Base-by-base conservation (phyloP, 2,113 vertebrate species). In the Gobius niger region DNA sequence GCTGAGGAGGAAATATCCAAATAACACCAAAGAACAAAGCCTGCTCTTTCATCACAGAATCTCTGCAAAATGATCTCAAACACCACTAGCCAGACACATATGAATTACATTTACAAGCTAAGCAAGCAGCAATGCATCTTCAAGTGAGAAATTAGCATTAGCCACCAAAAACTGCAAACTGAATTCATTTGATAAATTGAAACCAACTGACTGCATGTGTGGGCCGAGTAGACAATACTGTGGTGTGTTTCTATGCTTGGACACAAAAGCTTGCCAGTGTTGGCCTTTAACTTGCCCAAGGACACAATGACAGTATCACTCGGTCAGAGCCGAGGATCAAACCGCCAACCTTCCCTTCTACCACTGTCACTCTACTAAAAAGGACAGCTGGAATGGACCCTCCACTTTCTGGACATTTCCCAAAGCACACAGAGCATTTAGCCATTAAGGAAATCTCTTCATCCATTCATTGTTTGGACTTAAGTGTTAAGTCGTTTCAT, bases 401-500 rank as follows among this genome's bases (percentile, higher is more conserved):
- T 8, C 6, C 7, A 3, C 14, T 40, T 42, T 44, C 14, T 77
- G 66, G 65, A 77, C 85, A 83, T 86, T 88, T 82, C 82, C 73
- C 42, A 78, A 74, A 88, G 68, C 74, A 70, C 65, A 80, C 63
- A 61, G 84, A 70, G 79, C 67, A 82, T 72, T 89, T 75, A 73
- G 51, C 85, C 86, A 87, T 90, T 83, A 89, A 77, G 81, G 86
- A 91, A 90, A 88, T 89, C 86, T 86, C 80, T 82, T 77, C 66
- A 90, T 89, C 88, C 74, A 87, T 89, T 90, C 86, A 85, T 88
- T 90, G 89, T 91, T 90, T 91, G 83, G 87, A 85, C 82, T 91
- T 91, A 87, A 85, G 47, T 76, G 83, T 88, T 90, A 92, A 93
- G 87, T 90, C 91, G 88, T 89, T 90, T 90, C 90, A 91, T 90